Evolutionary conservation across 2,797 vertebrate species (phyloP), one percentile per base, ranked within the genome.

Genomic region (Ispidina picta): DNA sequence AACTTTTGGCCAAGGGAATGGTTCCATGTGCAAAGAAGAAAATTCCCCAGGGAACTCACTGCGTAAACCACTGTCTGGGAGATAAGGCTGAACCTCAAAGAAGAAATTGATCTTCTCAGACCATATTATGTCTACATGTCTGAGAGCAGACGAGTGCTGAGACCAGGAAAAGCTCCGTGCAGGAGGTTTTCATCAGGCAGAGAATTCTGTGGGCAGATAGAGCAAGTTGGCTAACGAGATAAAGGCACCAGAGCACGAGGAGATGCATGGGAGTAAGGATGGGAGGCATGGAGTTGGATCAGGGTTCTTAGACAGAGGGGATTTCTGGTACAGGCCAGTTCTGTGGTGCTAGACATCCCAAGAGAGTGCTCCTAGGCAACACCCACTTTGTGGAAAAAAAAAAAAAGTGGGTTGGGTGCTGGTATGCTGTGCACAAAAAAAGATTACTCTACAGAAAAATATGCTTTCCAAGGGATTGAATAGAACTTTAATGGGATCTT

Each of bases 201-300:
- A 95, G 88, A 93, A 91, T 97, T 97, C 90, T 54, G 92, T 96
- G 95, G 96, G 94, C 89, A 94, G 95, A 96, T 79, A 90, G 77
- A 96, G 56, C 83, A 89, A 94, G 89, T 91, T 93, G 94, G 87
- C 46, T 93, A 91, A 93, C 0, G 1, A 94, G 79, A 96, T 91
- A 93, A 91, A 96, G 82, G 73, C 37, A 0, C 65, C 89, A 76
- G 85, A 83, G 37, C 41, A 52, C 0, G 19, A 86, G 44, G 83
- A 84, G 23, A 15, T 85, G 44, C 22, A 83, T 16, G 39, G 29
- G 41, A 63, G 17, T 39, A 29, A 93, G 81, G 77, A 95, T 89
- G 82, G 72, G 80, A 76, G 1, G 68, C 52, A 77, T 29, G 72
- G 75, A 68, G 51, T 31, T 77, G 66, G 25, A 60, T 71, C 41